phyloP scores from a whole-genome alignment of 2,797 vertebrate genomes.

The Pangasius krempfi region DNA sequence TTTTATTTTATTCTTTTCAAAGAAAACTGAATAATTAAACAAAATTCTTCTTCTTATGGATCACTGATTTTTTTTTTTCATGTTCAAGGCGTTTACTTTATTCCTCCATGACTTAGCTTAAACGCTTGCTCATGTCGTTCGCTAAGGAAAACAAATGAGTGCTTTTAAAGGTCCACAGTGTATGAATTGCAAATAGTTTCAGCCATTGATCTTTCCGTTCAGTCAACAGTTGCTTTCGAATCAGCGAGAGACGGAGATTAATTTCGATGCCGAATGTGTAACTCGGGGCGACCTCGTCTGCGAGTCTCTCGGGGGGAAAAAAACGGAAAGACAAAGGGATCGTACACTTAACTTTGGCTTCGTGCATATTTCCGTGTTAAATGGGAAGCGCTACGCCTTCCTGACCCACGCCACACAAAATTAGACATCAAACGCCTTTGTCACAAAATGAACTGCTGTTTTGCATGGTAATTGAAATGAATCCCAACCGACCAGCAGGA shows the following conservation, averaged over 20 bases:
- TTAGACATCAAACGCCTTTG: conserved; percentile 68
- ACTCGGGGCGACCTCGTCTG: neutral
- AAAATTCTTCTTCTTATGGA: neutral
- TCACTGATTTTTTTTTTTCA: neutral
- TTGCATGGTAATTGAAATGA: conserved; percentile 74
- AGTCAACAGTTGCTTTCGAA: conserved; percentile 16
- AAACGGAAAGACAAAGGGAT: neutral
- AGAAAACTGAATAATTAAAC: neutral
- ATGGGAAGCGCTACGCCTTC: conserved; percentile 57
- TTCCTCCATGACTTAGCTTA: neutral
- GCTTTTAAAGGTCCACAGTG: conserved; percentile 17
- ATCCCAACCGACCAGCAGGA: conserved; percentile 74
- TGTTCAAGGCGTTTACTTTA: neutral
- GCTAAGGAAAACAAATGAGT: conserved; percentile 23
- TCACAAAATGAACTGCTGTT: conserved; percentile 73
- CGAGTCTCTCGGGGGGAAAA: neutral
- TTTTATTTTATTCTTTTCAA: neutral
- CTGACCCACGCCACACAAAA: conserved; percentile 70
- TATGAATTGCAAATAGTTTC: conserved; percentile 32
- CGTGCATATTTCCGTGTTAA: conserved; percentile 21
- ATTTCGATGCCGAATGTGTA: conserved; percentile 18
- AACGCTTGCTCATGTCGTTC: neutral
- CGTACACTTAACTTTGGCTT: conserved; percentile 5
- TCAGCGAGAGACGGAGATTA: conserved; percentile 33
- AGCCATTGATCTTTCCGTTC: conserved; percentile 26